phyloP scores from a whole-genome alignment of 2,797 vertebrate genomes.

The Pseudopleuronectes americanus region DNA sequence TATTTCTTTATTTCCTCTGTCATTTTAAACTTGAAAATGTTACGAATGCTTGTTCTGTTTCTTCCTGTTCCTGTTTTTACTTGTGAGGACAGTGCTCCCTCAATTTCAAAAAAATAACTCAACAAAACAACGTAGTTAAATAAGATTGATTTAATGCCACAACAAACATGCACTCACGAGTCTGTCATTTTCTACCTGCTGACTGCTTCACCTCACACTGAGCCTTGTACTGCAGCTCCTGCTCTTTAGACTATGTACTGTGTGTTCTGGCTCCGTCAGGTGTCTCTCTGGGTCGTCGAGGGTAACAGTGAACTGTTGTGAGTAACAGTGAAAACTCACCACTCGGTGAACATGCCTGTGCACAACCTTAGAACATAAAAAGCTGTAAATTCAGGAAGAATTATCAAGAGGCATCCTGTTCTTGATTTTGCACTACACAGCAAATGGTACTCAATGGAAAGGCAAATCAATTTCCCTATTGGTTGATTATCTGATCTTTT shows the following conservation, averaged over 20 bases:
- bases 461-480: slow-evolving; percentile 24
- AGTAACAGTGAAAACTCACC: slow-evolving; percentile 29
- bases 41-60: slow-evolving; percentile 70
- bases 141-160: slow-evolving; percentile 16
- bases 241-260: slow-evolving; percentile 32
- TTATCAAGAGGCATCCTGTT: slow-evolving; percentile 44
- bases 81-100: slow-evolving; percentile 80
- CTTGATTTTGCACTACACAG: slow-evolving; percentile 69
- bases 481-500: slow-evolving; percentile 24
- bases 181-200: slow-evolving; percentile 53
- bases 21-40: slow-evolving; percentile 84
- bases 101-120: slow-evolving; percentile 49
- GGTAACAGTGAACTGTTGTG: slow-evolving; percentile 1
- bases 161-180: slow-evolving; percentile 13
- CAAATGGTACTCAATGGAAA: slow-evolving; percentile 51
- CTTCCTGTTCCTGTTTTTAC: slow-evolving; percentile 39
- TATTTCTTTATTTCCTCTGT: slow-evolving; percentile 77
- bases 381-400: slow-evolving; percentile 53
- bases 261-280: not conserved
- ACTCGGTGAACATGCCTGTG: slow-evolving; percentile 53
- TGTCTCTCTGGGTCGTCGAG: not conserved
- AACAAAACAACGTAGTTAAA: slow-evolving; percentile 14
- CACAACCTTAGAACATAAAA: slow-evolving; percentile 34
- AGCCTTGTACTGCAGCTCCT: slow-evolving; percentile 57
- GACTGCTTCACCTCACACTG: slow-evolving; percentile 67